These are phyloP conservation scores for Pristis pectinata DNA, from an alignment of 2,797 vertebrate species.

Conservation along the genomic window DNA sequence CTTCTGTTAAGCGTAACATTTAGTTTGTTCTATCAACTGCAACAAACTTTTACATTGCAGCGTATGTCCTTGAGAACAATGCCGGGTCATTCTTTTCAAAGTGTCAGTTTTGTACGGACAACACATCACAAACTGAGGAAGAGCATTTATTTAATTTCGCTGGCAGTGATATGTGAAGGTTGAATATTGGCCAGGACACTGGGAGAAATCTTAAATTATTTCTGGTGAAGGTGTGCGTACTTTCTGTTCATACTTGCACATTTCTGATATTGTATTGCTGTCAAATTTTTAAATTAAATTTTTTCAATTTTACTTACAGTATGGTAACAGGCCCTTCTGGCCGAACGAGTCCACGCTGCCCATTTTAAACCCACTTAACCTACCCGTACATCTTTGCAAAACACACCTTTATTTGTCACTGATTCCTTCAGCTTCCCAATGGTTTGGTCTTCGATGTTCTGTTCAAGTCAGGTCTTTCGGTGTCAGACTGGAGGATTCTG, in stretches of 20 bases:
- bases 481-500: too few relatives aligned
- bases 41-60: not conserved
- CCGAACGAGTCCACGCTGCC: too few relatives aligned
- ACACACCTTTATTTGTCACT: not conserved
- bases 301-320: too few relatives aligned
- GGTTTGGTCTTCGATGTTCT: not conserved
- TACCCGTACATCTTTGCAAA: too few relatives aligned
- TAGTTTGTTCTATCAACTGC: too few relatives aligned
- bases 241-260: not conserved
- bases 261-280: not conserved
- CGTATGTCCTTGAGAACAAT: not conserved
- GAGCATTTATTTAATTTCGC: not conserved
- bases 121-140: not conserved
- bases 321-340: too few relatives aligned
- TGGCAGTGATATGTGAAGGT: too few relatives aligned
- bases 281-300: too few relatives aligned
- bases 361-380: too few relatives aligned
- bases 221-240: not conserved
- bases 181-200: too few relatives aligned
- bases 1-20: too few relatives aligned
- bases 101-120: not conserved
- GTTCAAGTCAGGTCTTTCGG: not conserved
- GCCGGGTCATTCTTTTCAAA: not conserved
- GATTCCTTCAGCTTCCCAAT: too few relatives aligned
- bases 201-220: not conserved